These are phyloP conservation scores for Actinia equina DNA, from an alignment of 64 coral and sea anemone species.

Conservation along the genomic window DNA sequence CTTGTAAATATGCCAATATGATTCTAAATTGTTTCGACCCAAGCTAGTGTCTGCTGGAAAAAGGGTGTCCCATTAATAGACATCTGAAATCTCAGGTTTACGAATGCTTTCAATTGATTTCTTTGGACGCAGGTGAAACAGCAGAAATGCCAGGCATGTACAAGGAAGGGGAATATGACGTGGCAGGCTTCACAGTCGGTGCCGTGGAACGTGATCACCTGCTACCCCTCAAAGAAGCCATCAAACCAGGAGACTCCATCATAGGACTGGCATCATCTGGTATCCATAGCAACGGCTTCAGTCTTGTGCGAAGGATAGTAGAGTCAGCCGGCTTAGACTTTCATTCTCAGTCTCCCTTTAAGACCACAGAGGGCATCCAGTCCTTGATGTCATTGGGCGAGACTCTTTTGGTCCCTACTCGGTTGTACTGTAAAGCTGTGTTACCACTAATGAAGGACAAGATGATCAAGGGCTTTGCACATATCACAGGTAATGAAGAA, in stretches of 20 bases:
- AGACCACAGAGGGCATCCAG: slow-evolving; percentile 64
- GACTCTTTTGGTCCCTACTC: slow-evolving; percentile 68
- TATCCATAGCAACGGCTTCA: slow-evolving; percentile 92
- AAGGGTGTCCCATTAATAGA: no score
- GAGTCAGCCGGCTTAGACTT: slow-evolving; percentile 34
- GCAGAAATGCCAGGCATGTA: slow-evolving; percentile 99
- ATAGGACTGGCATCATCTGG: slow-evolving; percentile 88
- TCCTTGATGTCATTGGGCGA: slow-evolving; percentile 71
- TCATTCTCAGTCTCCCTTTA: slow-evolving; percentile 66
- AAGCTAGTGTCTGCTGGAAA: no score
- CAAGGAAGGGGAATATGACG: slow-evolving; percentile 72
- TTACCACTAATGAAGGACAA: slow-evolving; percentile 72
- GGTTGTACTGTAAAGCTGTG: slow-evolving; percentile 79
- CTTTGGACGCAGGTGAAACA: slow-evolving; percentile 63
- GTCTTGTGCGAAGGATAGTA: slow-evolving; percentile 73
- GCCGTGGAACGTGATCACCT: slow-evolving; percentile 73
- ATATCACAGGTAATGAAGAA: slow-evolving; percentile 70
- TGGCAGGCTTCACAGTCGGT: slow-evolving; percentile 92
- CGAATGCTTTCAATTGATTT: no score
- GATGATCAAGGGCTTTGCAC: slow-evolving; percentile 91
- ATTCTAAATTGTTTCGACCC: no score
- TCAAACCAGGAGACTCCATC: slow-evolving; percentile 64
- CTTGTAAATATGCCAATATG: no score
- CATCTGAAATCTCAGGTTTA: no score
- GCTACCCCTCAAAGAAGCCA: slow-evolving; percentile 48